These are phyloP conservation scores for Drosophila niveifrons DNA, from an alignment of 2,888 invertebrate genomes.

Conservation along the genomic window DNA sequence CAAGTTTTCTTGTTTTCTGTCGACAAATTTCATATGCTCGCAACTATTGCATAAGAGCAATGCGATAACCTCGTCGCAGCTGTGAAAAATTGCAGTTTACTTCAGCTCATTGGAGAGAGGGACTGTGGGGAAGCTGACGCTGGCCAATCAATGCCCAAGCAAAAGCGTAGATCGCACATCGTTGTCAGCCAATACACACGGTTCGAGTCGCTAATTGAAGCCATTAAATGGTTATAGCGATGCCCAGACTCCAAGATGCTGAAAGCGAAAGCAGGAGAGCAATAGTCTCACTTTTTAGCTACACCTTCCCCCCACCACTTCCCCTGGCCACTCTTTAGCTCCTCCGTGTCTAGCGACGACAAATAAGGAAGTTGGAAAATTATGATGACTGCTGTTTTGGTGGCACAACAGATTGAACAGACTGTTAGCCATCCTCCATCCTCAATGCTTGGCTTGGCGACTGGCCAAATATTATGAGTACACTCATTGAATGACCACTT, in stretches of 20 bases:
- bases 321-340: background rate
- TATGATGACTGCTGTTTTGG: slow-evolving; percentile 64
- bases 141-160: slow-evolving; percentile 60
- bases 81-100: slow-evolving; percentile 60
- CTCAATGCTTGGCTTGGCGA: slow-evolving; percentile 21
- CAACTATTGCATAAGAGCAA: slow-evolving; percentile 64
- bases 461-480: slow-evolving; percentile 31
- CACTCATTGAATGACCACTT: slow-evolving; percentile 29
- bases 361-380: slow-evolving; percentile 78
- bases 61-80: slow-evolving; percentile 73
- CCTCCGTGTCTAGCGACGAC: slow-evolving; percentile 26
- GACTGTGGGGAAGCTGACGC: slow-evolving; percentile 5
- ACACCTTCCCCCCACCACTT: background rate
- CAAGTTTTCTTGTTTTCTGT: slow-evolving; percentile 46
- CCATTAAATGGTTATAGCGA: slow-evolving; percentile 65
- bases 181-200: slow-evolving; percentile 72
- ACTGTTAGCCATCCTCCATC: slow-evolving; percentile 54
- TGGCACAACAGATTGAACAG: slow-evolving; percentile 34
- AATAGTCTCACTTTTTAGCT: slow-evolving; percentile 42
- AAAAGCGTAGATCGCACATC: slow-evolving; percentile 68
- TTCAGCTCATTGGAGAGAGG: background rate
- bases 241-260: slow-evolving; percentile 24
- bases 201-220: slow-evolving; percentile 75
- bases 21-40: slow-evolving; percentile 65
- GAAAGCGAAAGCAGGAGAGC: slow-evolving; percentile 71